Conservation (phyloP, 2,797 vertebrate genomes). For the Mallotus villosus region DNA sequence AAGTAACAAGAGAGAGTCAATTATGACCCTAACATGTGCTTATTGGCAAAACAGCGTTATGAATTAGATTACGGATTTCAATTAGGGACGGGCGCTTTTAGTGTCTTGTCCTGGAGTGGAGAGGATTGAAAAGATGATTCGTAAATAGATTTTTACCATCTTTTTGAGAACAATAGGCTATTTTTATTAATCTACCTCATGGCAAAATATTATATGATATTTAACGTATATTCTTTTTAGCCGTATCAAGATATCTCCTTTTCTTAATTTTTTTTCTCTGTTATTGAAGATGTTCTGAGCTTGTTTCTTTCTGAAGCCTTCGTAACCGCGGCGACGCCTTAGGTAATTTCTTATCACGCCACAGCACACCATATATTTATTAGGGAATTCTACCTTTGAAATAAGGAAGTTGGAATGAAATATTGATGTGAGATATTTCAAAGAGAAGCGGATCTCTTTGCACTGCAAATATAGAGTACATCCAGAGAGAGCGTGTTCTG, state of each 20-base stretch:
- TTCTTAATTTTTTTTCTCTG: slow-evolving; percentile 16
- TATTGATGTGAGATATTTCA: slow-evolving; percentile 75
- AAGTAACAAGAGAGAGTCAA: slow-evolving; percentile 74
- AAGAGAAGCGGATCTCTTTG: slow-evolving; percentile 69
- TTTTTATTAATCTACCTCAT: background rate
- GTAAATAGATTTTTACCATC: background rate
- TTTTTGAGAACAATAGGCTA: background rate
- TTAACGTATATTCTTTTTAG: background rate
- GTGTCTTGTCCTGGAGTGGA: slow-evolving; percentile 34
- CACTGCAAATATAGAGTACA: slow-evolving; percentile 64
- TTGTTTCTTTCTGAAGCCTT: slow-evolving; percentile 64
- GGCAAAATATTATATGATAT: background rate
- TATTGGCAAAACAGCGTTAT: slow-evolving; percentile 78
- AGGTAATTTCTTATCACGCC: slow-evolving; percentile 68
- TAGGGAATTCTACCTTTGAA: slow-evolving; percentile 75
- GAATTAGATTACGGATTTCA: slow-evolving; percentile 81
- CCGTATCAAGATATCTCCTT: background rate
- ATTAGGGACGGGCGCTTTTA: slow-evolving; percentile 73
- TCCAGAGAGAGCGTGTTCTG: slow-evolving; percentile 45
- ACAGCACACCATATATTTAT: slow-evolving; percentile 64
- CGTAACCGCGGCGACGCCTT: slow-evolving; percentile 53
- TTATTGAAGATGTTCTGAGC: slow-evolving; percentile 48
- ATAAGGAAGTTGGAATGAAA: slow-evolving; percentile 70
- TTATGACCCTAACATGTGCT: slow-evolving; percentile 77
- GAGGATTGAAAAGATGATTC: slow-evolving; percentile 45